Base-by-base conservation (phyloP, 2,113 vertebrate species). In the Microcebus lehilahytsara region DNA sequence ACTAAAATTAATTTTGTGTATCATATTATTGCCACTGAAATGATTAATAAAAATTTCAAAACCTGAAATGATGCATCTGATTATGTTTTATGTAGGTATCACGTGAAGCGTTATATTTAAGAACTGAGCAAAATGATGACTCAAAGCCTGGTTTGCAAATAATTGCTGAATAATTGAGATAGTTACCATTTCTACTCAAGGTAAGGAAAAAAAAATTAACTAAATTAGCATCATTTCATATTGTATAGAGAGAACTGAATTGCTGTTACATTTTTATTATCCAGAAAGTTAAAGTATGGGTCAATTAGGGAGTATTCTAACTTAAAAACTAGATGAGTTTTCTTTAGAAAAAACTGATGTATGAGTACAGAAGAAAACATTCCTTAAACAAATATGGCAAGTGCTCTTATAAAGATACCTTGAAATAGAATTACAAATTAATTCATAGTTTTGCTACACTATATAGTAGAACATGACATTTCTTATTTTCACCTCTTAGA, bases 331-430 rank as follows among this genome's bases (percentile, higher is more conserved):
- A 81, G 80, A 96, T 97, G 53, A 97, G 95, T 96, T 71, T 97
- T 98, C 96, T 97, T 97, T 98, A 95, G 37, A 91, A 97, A 97
- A 75, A 96, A 62, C 56, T 93, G 78, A 71, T 96, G 78, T 79
- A 86, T 92, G 94, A 7, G 62, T 95, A 96, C 87, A 93, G 11
- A 17, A 83, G 95, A 98, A 85, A 93, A 97, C 75, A 86, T 92
- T 98, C 75, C 91, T 93, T 96, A 98, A 96, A 98, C 66, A n/a
- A n/a, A 86, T 89, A 96, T 72, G 78, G 40, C 40, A 95, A 71
- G 96, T 85, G 87, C 23, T 88, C 27, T 8, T 86, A 96, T 78
- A 67, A 95, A 79, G 69, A 98, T 91, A 94, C 60, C 25, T 83
- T 81, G 97, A 67, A 85, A 80, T 3, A 94, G 92, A 98, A 93